phyloP scores from a whole-genome alignment of 1,140 invertebrate species.

The Solenopsis invicta region DNA sequence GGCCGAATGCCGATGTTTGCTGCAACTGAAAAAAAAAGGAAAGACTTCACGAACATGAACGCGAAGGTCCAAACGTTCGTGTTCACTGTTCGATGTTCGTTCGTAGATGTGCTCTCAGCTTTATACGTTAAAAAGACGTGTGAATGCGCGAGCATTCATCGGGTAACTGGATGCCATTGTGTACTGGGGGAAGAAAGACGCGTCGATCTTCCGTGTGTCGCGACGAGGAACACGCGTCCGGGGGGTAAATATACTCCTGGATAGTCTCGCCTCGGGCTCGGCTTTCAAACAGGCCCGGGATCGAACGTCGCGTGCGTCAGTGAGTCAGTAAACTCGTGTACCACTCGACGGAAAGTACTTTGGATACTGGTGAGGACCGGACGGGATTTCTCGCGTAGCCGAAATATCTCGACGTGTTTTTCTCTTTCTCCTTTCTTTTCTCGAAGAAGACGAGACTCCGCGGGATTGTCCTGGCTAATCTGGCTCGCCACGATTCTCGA shows the following conservation, averaged over 20 bases:
- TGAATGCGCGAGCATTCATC: conserved; percentile 56
- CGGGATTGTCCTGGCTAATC: background rate
- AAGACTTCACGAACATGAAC: too few species aligned
- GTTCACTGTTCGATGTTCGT: too few species aligned
- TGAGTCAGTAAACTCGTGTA: conserved; percentile 8
- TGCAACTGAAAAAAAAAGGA: too few species aligned
- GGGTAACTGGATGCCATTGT: conserved; percentile 61
- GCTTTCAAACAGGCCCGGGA: background rate
- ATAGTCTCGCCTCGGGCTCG: background rate
- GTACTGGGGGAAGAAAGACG: conserved; percentile 18
- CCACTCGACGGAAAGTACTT: conserved; percentile 28
- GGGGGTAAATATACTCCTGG: background rate
- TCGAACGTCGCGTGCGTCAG: conserved; percentile 1
- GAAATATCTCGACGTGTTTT: conserved; percentile 2
- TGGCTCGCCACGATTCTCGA: conserved; percentile 11
- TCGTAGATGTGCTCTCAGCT: too few species aligned
- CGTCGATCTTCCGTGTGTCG: background rate
- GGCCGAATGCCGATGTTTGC: too few species aligned
- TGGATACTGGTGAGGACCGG: conserved; percentile 37
- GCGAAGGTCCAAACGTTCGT: too few species aligned
- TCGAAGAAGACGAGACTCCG: background rate
- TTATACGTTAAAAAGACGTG: conserved; percentile 17
- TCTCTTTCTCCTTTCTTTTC: conserved; percentile 4
- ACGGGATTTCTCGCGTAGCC: conserved; percentile 30
- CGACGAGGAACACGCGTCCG: background rate